Percentiles rank a stretch among this genome's conserved stretches.
Conservation (phyloP, 2,113 vertebrate species). For the Podarcis raffonei region DNA sequence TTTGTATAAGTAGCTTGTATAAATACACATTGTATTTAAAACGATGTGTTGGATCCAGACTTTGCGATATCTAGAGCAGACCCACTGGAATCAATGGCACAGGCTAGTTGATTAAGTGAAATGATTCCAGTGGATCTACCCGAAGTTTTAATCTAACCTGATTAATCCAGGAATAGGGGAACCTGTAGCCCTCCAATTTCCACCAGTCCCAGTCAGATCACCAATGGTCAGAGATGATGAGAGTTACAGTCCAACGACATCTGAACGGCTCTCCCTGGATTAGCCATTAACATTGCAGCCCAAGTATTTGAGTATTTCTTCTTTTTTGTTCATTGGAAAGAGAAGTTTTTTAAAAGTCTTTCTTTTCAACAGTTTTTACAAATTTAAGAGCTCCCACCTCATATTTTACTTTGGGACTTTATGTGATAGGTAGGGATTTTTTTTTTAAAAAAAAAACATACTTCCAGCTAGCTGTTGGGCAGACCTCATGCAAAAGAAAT, state of each 20-base stretch:
- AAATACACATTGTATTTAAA: not conserved
- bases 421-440: not conserved
- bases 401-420: not conserved
- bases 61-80: not conserved
- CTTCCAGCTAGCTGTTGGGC: not conserved
- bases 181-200: not conserved
- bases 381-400: not conserved
- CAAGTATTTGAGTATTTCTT: not conserved
- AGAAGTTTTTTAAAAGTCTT: not conserved
- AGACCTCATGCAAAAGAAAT: slow-evolving; percentile 3
- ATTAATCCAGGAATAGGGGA: too few relatives aligned
- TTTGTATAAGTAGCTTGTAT: not conserved
- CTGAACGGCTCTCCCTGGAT: not conserved
- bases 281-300: not conserved
- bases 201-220: not conserved
- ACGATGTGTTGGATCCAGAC: not conserved
- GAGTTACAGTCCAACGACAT: not conserved
- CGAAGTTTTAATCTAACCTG: not conserved
- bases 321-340: not conserved
- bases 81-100: not conserved
- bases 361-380: not conserved
- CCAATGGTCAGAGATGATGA: not conserved
- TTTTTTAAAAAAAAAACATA: not conserved
- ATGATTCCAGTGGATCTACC: too few relatives aligned
- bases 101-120: not conserved